Base-by-base conservation (phyloP, 2,888 invertebrate species). In the Oscheius sp. region DNA sequence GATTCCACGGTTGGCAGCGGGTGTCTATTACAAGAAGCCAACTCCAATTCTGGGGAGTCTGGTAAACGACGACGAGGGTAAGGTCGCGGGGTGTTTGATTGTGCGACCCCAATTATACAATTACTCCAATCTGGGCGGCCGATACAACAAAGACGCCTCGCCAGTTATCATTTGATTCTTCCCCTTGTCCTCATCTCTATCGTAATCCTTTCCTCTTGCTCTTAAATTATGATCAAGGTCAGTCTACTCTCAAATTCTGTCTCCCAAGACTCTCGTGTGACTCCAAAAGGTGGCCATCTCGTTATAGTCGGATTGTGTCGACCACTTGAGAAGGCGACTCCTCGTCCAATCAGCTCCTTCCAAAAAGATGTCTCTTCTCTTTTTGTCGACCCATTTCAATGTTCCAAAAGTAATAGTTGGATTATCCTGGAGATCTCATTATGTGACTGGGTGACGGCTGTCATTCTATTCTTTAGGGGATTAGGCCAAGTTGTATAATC, bases 1-100 rank as follows among this genome's bases (percentile, higher is more conserved):
- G 21, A 59, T 75, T 23, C 75, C 75, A 5, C 71, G 68, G 12
- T 55, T 75, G 23, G 59, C 68, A 1, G 43, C 61, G 6, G 75
- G 75, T 9, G 61, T 72, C 53, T 75, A 72, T 46, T 68, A 75
- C 52, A 72, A 72, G 35, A 72, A 55, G 46, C 66, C 64, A 16
- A 75, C 75, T 2, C 59, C 72, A 13, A 71, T 71, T n/a, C 63
- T 71, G 13, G 52, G 61, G 16, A 45, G 27, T 27, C 71, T 43
- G 9, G 16, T 43, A 18, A 43, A 66, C 25, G 55, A 69, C 12
- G 68, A 68, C 23, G n/a, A 69, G 16, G 56, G 55, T 69, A 35
- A n/a, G 56, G n/a, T 29, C 27, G n/a, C 35, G 25, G 53, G 21
- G 43, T 71, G 61, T 35, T 35, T 35, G 35, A 35, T 35, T 35